Base-by-base conservation (phyloP, 2,888 invertebrate genomes). In the Tachina lurida region DNA sequence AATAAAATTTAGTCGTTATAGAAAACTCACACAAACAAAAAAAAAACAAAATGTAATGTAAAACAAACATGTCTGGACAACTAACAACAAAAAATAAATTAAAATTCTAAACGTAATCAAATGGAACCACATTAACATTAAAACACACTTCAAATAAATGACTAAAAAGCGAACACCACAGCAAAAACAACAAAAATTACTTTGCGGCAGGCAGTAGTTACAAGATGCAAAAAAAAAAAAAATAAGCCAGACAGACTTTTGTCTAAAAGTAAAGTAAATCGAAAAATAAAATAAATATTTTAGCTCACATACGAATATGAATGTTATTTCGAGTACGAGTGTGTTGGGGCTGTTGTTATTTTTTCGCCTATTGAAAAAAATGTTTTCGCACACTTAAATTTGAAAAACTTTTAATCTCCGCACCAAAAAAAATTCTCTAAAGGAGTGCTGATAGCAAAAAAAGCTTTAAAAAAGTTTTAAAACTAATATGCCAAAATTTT, bases 101-200 rank as follows among this genome's bases (percentile, higher is more conserved):
- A 86, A 86, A 83, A 86, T 86, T 86, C 86, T 86, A 73, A 76
- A 76, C 86, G 73, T 83, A 74, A 86, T 83, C 79, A 83, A 83
- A 83, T 86, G 82, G 52, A 79, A 85, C 79, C 76, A 54, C 52
- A 75, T 83, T 75, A 71, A 86, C 86, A 79, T 83, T 79, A 79
- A 86, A 86, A 86, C 60, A 79, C 79, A 83, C 86, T 83, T 71
- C 75, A 71, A 75, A 63, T 43, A 56, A 7, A 7, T 0, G 31
- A 31, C 7, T 65, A 54, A 31, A 60, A 78, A 82, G 17, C 58
- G 52, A 58, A 71, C 63, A 63, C 7, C 31, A 31, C 0, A 31
- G 31, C 31, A 5, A 31, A 31, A 5, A 31, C 58, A 31, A 65
- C 41, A 39, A 77, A 70, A 58, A 67, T 71, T 45, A 60, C 71